A percentile compares a stretch with the other conserved stretches of the same genome.
phyloP scores from a whole-genome alignment of 37 sponge, comb jelly and placozoan genomes.

The Chondrosia reniformis region DNA sequence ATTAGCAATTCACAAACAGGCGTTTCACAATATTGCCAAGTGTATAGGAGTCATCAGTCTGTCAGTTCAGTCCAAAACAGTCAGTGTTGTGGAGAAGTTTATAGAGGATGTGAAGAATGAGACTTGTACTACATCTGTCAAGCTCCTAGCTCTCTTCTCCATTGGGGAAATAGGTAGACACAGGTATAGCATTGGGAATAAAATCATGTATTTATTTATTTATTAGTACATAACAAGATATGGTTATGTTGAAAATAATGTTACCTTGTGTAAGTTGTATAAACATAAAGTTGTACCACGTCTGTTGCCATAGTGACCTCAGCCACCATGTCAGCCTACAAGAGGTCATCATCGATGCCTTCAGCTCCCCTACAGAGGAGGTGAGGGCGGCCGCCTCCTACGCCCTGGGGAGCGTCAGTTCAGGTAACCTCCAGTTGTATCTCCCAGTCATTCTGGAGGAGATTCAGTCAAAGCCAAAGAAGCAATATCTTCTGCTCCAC shows the following conservation, averaged over 20 bases:
- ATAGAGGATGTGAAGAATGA: constrained; percentile 53
- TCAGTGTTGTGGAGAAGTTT: constrained; percentile 54
- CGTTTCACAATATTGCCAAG: constrained; percentile 80
- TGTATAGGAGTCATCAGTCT: constrained; percentile 74
- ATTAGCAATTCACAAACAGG: constrained; percentile 46
- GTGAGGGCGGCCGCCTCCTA: constrained; percentile 94
- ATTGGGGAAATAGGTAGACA: constrained; percentile 94
- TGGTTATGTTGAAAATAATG: no score
- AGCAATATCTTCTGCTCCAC: constrained; percentile 94
- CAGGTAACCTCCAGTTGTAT: constrained; percentile 86
- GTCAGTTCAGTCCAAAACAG: constrained; percentile 46
- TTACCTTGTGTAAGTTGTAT: no score
- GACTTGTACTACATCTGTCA: constrained; percentile 58
- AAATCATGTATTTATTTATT: no score
- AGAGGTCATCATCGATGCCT: constrained; percentile 67
- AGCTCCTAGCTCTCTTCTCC: constrained; percentile 73
- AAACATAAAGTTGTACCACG: no score
- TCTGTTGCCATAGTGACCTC: constrained; percentile 67
- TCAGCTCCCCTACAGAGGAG: constrained; percentile 86
- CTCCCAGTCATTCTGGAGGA: constrained; percentile 88
- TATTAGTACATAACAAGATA: no score
- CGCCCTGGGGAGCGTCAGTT: constrained; percentile 88
- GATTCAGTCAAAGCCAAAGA: constrained; percentile 77
- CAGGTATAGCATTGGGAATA: no score
- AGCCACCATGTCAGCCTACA: constrained; percentile 64